phyloP scores from a whole-genome alignment of 2,113 vertebrate species.

The Prionailurus viverrinus region DNA sequence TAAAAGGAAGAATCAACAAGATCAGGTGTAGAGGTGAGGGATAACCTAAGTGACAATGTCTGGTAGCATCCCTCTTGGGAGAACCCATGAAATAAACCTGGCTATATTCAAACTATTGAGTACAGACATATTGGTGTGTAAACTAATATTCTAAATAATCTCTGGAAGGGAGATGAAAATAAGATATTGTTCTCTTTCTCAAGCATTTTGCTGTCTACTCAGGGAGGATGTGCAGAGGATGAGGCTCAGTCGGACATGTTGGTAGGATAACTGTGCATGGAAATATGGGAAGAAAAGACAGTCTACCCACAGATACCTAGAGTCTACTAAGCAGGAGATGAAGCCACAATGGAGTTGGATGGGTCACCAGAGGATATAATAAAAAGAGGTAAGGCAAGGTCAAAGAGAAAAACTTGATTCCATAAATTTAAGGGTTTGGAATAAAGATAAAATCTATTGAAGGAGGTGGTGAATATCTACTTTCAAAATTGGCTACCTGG shows the following conservation, averaged over 20 bases:
- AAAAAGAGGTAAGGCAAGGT: neutral
- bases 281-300: neutral
- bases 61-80: neutral
- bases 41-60: neutral
- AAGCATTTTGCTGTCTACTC: neutral
- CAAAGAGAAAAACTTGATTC: neutral
- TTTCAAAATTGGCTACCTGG: neutral
- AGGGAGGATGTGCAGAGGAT: neutral
- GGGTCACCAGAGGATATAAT: neutral
- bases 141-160: neutral
- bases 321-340: neutral
- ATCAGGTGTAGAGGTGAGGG: neutral
- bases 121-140: neutral
- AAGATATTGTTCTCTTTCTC: neutral
- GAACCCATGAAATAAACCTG: neutral
- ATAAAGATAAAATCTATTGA: neutral
- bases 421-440: neutral
- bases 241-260: neutral
- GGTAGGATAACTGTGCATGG: neutral
- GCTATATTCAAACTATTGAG: neutral
- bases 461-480: neutral
- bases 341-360: neutral
- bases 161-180: neutral
- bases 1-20: neutral
- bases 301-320: rapidly evolving